A percentile compares a stretch with the other conserved stretches of the same genome.
These are phyloP conservation scores for Notocelia uddmanniana DNA, from an alignment of 2,888 invertebrate genomes.

Conservation along the genomic window DNA sequence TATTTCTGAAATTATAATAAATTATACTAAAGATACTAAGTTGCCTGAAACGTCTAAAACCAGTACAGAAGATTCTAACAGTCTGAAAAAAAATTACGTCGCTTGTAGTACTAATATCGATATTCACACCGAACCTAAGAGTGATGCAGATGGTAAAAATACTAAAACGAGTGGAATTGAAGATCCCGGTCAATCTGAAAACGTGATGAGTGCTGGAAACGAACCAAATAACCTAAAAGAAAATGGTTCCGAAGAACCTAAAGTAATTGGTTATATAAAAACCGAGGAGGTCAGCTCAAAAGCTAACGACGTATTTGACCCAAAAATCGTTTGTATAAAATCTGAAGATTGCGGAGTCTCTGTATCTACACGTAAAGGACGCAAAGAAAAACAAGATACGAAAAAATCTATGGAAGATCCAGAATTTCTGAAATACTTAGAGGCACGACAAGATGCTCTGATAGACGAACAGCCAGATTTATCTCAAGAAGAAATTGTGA, in stretches of 20 bases:
- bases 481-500: slow-evolving; percentile 71
- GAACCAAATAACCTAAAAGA: neutral
- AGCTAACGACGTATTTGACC: slow-evolving; percentile 51
- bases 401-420: slow-evolving; percentile 59
- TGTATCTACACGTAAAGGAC: slow-evolving; percentile 55
- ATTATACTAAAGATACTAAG: neutral
- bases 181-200: neutral
- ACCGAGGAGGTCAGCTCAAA: slow-evolving; percentile 23
- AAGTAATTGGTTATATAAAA: slow-evolving; percentile 31
- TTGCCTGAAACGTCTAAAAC: neutral
- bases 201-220: too few species aligned
- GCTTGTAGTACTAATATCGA: neutral
- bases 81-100: neutral
- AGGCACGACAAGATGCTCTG: slow-evolving; percentile 75
- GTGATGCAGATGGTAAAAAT: neutral
- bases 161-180: neutral
- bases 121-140: neutral
- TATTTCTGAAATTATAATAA: neutral
- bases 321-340: slow-evolving; percentile 56
- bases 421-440: slow-evolving; percentile 80
- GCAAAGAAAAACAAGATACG: slow-evolving; percentile 48
- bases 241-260: neutral
- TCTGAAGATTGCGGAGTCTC: slow-evolving; percentile 63
- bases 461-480: slow-evolving; percentile 82
- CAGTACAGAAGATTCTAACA: neutral